Evolutionary conservation across 2,113 vertebrate species (phyloP).

Genomic region (Carassius gibelio): DNA sequence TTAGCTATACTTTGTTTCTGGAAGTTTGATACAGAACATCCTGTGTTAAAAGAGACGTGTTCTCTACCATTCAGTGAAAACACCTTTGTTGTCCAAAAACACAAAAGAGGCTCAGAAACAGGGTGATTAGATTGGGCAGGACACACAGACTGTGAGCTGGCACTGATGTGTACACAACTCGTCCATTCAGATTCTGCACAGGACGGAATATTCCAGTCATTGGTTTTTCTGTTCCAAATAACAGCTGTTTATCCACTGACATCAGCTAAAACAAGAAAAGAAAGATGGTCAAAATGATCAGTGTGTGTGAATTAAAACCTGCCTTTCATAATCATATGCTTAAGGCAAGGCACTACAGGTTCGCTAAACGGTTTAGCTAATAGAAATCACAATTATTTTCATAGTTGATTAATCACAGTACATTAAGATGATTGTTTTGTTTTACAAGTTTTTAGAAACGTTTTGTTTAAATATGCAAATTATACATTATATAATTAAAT

Average conservation of each 20-base stretch:
- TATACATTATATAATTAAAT: too few relatives aligned
- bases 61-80: slow-evolving; percentile 9
- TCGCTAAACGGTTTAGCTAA: too few relatives aligned
- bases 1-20: neutral
- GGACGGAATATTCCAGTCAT: slow-evolving; percentile 77
- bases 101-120: slow-evolving; percentile 55
- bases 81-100: slow-evolving; percentile 48
- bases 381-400: too few relatives aligned
- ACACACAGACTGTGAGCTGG: slow-evolving; percentile 30
- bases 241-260: slow-evolving; percentile 64
- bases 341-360: too few relatives aligned
- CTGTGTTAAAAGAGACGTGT: neutral
- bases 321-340: too few relatives aligned
- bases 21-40: neutral
- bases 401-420: too few relatives aligned
- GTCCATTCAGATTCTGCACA: slow-evolving; percentile 72
- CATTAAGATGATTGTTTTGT: too few relatives aligned
- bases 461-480: too few relatives aligned
- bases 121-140: slow-evolving; percentile 20
- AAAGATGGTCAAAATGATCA: neutral
- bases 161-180: slow-evolving; percentile 69
- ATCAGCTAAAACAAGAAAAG: slow-evolving; percentile 63
- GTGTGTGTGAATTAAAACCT: neutral
- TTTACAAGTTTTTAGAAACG: too few relatives aligned
- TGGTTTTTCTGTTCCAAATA: slow-evolving; percentile 68